Evolutionary conservation across 2,797 vertebrate species (phyloP), one percentile per base, ranked within the genome.

Genomic region (Acanthornis magna): DNA sequence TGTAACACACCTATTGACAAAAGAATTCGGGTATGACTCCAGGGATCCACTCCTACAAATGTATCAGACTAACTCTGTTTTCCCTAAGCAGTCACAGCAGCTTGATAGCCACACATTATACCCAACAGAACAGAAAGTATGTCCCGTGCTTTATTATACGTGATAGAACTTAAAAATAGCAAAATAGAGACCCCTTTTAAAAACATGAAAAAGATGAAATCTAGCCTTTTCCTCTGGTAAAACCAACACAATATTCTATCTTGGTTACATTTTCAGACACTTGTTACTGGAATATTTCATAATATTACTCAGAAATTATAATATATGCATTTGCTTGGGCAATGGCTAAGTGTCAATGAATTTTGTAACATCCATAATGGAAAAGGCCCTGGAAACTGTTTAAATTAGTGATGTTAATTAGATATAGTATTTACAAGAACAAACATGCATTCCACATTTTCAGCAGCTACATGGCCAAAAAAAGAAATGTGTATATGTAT

Each of bases 61-160:
- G 9, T 5, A 53, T 5, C 11, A 48, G 23, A 26, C 18, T 45
- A 51, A 12, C 7, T 34, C 27, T 38, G 2, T 43, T 71, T 55
- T 11, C 17, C 53, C 10, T 63, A 40, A 47, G 22, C 18, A 71
- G 18, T 16, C 23, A 10, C 6, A 2, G 38, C 11, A 57, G 16
- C 13, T 58, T 48, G 23, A 48, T 3, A 77, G 20, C 2, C 11
- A 9, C 18, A 30, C 0, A 1, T 17, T 16, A 32, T 19, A 57
- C 3, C 1, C 12, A 36, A 43, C 15, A 36, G 17, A 71, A 76
- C 18, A 74, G 32, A 88, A 82, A 10, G 1, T 16, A 13, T 2
- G 0, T 60, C 9, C 20, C 0, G 0, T 57, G 6, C 6, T 23
- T 43, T 43, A 20, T 27, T 38, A 11, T 16, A 30, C 1, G 1